Conservation (phyloP, 1,140 invertebrate genomes). For the Pseudomyrmex cubaensis region DNA sequence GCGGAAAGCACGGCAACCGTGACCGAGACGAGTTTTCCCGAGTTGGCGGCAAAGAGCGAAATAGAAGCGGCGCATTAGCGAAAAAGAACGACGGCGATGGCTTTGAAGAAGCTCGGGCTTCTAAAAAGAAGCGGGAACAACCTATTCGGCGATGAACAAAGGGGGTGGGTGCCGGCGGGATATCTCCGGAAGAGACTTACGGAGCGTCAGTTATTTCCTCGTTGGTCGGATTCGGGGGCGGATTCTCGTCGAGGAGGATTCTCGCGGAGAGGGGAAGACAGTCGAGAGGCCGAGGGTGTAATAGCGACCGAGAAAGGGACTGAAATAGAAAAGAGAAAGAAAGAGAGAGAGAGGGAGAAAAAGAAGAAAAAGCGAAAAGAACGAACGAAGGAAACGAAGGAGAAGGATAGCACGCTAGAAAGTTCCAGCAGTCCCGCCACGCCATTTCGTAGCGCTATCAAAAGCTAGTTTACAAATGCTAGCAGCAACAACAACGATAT, state of each 20-base stretch:
- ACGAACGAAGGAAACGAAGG: background rate
- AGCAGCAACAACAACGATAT: conserved; percentile 66
- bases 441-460: conserved; percentile 75
- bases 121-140: conserved; percentile 58
- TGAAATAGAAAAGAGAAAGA: conserved; percentile 9
- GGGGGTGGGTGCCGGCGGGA: conserved; percentile 38
- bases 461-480: conserved; percentile 81
- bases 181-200: conserved; percentile 71
- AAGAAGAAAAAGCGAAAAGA: conserved; percentile 11
- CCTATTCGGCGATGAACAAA: conserved; percentile 36
- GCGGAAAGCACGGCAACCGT: conserved; percentile 29
- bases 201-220: conserved; percentile 77
- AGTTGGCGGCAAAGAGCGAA: conserved; percentile 52
- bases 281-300: conserved; percentile 17
- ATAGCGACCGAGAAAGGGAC: conserved; percentile 37
- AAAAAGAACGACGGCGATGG: conserved; percentile 50
- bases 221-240: conserved; percentile 70
- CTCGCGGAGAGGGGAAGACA: conserved; percentile 52
- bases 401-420: conserved; percentile 45
- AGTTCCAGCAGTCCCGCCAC: conserved; percentile 68
- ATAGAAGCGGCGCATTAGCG: conserved; percentile 56
- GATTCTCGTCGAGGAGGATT: conserved; percentile 67
- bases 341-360: conserved; percentile 22
- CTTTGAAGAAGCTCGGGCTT: conserved; percentile 46
- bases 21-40: conserved; percentile 39